Conservation (phyloP, 2,797 vertebrate genomes). For the Spinus pinus region DNA sequence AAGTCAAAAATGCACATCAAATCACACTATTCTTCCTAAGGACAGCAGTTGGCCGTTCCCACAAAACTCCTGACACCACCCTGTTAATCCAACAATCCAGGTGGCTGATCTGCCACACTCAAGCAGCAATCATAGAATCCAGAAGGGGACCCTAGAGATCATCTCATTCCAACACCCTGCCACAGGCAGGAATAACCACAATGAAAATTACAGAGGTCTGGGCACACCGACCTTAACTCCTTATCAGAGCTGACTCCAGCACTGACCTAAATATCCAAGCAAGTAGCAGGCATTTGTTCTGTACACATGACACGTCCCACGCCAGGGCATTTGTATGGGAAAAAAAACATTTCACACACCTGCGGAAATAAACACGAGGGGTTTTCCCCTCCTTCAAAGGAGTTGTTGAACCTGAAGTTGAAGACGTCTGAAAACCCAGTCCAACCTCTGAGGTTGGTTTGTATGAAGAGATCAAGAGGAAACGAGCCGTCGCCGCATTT, state of each 20-base stretch:
- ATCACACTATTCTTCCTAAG: fast-evolving
- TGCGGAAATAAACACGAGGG: neutral
- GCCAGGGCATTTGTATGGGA: neutral
- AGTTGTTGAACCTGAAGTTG: neutral
- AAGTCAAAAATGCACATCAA: neutral
- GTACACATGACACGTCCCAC: fast-evolving
- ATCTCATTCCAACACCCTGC: neutral
- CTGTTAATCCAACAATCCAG: neutral
- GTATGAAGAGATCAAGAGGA: neutral
- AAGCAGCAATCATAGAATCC: neutral
- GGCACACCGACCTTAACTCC: neutral
- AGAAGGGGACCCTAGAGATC: neutral
- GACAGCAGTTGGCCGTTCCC: neutral
- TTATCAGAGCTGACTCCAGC: neutral
- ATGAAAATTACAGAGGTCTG: neutral
- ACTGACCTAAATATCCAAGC: neutral
- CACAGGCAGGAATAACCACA: neutral
- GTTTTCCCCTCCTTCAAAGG: neutral
- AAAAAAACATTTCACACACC: neutral
- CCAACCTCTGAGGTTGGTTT: neutral
- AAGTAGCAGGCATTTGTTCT: neutral
- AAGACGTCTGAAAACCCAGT: neutral
- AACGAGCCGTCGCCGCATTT: fast-evolving
- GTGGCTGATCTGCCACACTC: neutral
- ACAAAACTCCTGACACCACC: neutral